A percentile compares a stretch with the other conserved stretches of the same genome.
Evolutionary conservation across 2,113 vertebrate genomes (phyloP).

Genomic region (Embiotoca jacksoni): DNA sequence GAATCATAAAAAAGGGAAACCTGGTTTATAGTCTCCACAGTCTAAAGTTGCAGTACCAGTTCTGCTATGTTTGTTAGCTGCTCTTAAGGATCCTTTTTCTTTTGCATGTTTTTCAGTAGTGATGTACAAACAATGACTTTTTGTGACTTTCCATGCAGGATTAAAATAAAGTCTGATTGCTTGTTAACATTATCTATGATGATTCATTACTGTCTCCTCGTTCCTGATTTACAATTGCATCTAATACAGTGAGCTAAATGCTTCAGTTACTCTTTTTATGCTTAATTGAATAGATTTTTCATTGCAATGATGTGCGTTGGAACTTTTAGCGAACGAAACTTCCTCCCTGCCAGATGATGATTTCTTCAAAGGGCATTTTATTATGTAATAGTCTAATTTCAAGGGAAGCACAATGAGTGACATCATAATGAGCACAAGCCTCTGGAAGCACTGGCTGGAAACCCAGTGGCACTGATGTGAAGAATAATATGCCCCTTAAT

Average conservation of each 20-base stretch:
- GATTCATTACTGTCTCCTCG: constrained; percentile 15
- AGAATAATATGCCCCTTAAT: constrained; percentile 12
- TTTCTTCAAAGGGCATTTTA: constrained; percentile 8
- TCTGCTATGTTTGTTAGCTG: no score
- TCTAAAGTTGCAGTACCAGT: no score
- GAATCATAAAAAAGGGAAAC: neutral
- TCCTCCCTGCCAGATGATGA: neutral
- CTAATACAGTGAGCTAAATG: constrained; percentile 6
- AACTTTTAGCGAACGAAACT: neutral
- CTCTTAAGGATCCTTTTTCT: neutral
- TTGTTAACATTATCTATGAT: neutral
- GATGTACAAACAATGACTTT: neutral
- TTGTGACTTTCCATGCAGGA: neutral
- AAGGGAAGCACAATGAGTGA: neutral
- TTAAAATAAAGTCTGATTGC: constrained; percentile 22
- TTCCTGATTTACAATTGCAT: constrained; percentile 2
- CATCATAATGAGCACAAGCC: neutral
- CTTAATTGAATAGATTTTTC: neutral
- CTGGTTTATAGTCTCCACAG: no score
- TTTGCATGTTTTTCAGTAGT: no score
- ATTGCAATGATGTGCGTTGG: neutral
- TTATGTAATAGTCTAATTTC: constrained; percentile 16
- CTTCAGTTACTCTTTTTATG: neutral
- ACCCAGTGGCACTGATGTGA: constrained; percentile 17
- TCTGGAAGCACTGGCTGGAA: constrained; percentile 13